Conservation (phyloP, 2,797 vertebrate genomes). For the Lateolabrax maculatus region DNA sequence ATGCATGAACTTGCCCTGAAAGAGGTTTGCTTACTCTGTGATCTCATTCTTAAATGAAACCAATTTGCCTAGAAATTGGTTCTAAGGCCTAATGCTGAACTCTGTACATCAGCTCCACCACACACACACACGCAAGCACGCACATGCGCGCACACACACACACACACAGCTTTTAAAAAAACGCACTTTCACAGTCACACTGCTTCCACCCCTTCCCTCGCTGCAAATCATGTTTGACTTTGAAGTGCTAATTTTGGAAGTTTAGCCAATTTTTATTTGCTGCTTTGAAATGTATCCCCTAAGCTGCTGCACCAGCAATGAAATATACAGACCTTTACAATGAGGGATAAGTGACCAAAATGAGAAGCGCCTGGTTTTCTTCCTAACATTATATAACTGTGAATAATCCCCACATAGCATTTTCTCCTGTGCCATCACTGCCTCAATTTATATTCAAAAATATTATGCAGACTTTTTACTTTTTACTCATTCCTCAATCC, state of each 20-base stretch:
- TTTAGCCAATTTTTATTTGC: constrained; percentile 93
- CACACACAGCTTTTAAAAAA: constrained; percentile 65
- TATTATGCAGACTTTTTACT: constrained; percentile 81
- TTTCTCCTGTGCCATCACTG: constrained; percentile 84
- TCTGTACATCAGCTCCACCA: constrained; percentile 85
- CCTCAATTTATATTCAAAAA: constrained; percentile 87
- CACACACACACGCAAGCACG: constrained; percentile 64
- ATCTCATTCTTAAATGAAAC: constrained; percentile 91
- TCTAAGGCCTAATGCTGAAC: constrained; percentile 89
- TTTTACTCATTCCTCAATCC: constrained; percentile 75
- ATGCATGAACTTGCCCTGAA: constrained; percentile 87
- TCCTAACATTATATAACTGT: constrained; percentile 89
- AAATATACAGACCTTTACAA: constrained; percentile 90
- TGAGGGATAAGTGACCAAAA: constrained; percentile 91
- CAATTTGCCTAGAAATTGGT: constrained; percentile 92
- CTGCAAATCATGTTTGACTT: constrained; percentile 91
- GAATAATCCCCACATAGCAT: constrained; percentile 88
- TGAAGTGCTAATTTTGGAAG: constrained; percentile 93
- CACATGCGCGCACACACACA: constrained; percentile 45
- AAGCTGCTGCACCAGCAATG: constrained; percentile 89
- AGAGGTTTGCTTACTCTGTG: constrained; percentile 89
- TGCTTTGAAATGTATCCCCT: constrained; percentile 92
- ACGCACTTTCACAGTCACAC: constrained; percentile 85
- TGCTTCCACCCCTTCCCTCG: constrained; percentile 82
- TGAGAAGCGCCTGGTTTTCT: constrained; percentile 88